These are phyloP conservation scores for Siniperca knerii DNA, from an alignment of 2,113 vertebrate genomes.

Conservation along the genomic window DNA sequence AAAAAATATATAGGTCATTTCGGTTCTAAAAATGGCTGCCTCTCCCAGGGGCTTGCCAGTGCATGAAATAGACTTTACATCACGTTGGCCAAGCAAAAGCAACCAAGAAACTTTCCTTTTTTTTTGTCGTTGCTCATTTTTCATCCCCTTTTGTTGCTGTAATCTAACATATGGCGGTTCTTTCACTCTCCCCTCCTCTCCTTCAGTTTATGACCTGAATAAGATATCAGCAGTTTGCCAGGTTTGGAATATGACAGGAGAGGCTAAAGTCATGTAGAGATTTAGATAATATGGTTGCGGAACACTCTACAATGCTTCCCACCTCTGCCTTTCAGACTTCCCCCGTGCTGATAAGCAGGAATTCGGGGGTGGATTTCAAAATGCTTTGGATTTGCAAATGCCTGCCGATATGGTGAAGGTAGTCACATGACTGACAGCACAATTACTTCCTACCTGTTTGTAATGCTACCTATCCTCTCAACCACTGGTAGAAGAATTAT, in stretches of 20 bases:
- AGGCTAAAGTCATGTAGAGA: slow-evolving; percentile 70
- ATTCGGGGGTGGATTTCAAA: slow-evolving; percentile 67
- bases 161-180: slow-evolving; percentile 69
- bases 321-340: slow-evolving; percentile 71
- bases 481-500: slow-evolving; percentile 23
- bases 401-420: slow-evolving; percentile 50
- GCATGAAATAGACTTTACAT: slow-evolving; percentile 86
- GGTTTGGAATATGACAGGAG: slow-evolving; percentile 68
- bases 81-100: slow-evolving; percentile 71
- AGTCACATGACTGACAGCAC: slow-evolving; percentile 63
- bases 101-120: slow-evolving; percentile 63
- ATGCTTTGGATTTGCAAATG: slow-evolving; percentile 48
- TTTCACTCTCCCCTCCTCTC: slow-evolving; percentile 23
- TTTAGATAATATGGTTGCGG: slow-evolving; percentile 75
- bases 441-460: slow-evolving; percentile 60
- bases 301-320: slow-evolving; percentile 62
- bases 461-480: slow-evolving; percentile 14
- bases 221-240: slow-evolving; percentile 79
- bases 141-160: slow-evolving; percentile 69
- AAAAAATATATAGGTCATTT: slow-evolving; percentile 74
- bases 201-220: slow-evolving; percentile 77
- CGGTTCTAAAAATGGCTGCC: slow-evolving; percentile 76
- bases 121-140: slow-evolving; percentile 70
- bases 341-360: slow-evolving; percentile 67
- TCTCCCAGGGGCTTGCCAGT: slow-evolving; percentile 71